Percentiles rank a stretch among this genome's conserved stretches.
Conservation (phyloP, 2,888 invertebrate species). For the Chirona hameri region DNA sequence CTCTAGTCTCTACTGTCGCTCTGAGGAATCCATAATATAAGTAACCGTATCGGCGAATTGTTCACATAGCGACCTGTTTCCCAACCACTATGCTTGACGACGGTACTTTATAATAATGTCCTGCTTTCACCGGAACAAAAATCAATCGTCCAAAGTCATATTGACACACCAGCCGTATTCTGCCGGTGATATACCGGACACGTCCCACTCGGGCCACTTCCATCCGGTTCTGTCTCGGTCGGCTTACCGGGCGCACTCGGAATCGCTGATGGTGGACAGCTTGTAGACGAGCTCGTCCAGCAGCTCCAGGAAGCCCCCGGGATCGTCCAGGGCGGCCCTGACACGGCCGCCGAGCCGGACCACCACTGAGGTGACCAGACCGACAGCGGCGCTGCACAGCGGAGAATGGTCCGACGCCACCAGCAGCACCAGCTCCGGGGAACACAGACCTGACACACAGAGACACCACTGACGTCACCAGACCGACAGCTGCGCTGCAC, state of each 20-base stretch:
- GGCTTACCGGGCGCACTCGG: neutral
- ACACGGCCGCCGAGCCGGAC: neutral
- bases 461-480: neutral
- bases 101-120: too few relatives aligned
- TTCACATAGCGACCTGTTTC: too few relatives aligned
- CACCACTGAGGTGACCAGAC: neutral
- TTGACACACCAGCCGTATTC: too few relatives aligned
- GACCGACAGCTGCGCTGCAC: neutral
- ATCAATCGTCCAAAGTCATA: too few relatives aligned
- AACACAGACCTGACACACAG: neutral
- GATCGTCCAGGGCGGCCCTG: neutral
- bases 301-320: slow-evolving; percentile 1
- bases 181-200: too few relatives aligned
- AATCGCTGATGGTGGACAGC: neutral
- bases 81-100: too few relatives aligned
- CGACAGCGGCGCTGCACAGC: neutral
- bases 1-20: too few relatives aligned
- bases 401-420: neutral
- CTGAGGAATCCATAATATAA: too few relatives aligned
- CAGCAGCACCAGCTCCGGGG: neutral
- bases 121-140: too few relatives aligned
- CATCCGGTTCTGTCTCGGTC: too few relatives aligned
- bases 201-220: too few relatives aligned
- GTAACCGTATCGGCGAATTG: too few relatives aligned
- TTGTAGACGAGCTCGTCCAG: neutral